Base-by-base conservation (phyloP, 2,797 vertebrate genomes). In the Parambassis ranga region DNA sequence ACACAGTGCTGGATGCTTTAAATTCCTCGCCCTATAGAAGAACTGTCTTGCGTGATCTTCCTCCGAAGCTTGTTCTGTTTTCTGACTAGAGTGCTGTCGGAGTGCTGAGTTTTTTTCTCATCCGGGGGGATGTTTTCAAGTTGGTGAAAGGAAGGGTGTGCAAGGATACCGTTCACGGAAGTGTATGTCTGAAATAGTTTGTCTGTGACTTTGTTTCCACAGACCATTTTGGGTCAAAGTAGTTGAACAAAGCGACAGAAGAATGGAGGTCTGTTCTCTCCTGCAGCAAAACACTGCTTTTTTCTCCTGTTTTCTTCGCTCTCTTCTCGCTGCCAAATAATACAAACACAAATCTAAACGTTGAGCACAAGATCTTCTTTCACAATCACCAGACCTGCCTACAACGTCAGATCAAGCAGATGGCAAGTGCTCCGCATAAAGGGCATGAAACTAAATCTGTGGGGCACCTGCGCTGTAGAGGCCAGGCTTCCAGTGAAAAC, bases 391-490 rank as follows among this genome's bases (percentile, higher is more conserved):
- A 39, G 65, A 71, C 68, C 81, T 65, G 22, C 70, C 63, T 51
- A 61, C 74, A 67, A 24, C 80, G 72, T 71, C 62, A 65, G 81
- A 87, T 81, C 71, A 78, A 79, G 83, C 85, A 89, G 87, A 89
- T 90, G 87, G 87, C 77, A 83, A 85, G 65, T 84, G 79, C 71
- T 72, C 42, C 14, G 18, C 64, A 85, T 84, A 87, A 87, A 85
- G 70, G 79, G 14, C 76, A 50, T 85, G 87, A 85, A 90, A 87
- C 76, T 59, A 16, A 83, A 88, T 86, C 81, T 71, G 67, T 31
- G 80, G 63, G 83, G 80, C 88, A 89, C 87, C 84, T 90, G 87
- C 79, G 23, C 24, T 6, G 35, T 59, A 56, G 71, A 58, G 77
- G 59, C 77, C 75, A 13, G 58, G 55, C 67, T 31, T 79, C 44